A percentile compares a stretch with the other conserved stretches of the same genome.
Conservation (phyloP, 2,113 vertebrate species). For the Chrysochloris asiatica region DNA sequence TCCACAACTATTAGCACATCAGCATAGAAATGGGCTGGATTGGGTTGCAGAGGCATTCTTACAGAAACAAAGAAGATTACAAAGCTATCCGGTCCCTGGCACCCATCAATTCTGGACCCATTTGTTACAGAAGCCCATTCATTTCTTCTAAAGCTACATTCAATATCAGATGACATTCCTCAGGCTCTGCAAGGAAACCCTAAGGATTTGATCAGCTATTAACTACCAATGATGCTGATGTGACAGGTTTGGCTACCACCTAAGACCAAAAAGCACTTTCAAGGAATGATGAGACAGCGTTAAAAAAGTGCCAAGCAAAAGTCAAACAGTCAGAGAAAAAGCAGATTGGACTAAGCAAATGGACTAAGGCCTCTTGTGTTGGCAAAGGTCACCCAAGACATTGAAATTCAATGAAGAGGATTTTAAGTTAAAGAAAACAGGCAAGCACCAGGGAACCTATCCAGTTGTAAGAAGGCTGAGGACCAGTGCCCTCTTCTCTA, state of each 20-base stretch:
- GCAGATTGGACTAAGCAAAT: slow-evolving; percentile 58
- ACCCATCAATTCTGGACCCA: slow-evolving; percentile 63
- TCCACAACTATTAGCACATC: slow-evolving; percentile 76
- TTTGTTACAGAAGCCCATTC: slow-evolving; percentile 71
- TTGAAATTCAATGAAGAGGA: slow-evolving; percentile 77
- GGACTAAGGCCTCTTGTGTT: slow-evolving; percentile 59
- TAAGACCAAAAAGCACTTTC: slow-evolving; percentile 32
- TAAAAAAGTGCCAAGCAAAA: slow-evolving; percentile 41
- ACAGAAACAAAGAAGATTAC: slow-evolving; percentile 75
- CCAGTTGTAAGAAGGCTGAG: slow-evolving; percentile 52
- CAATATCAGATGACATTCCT: slow-evolving; percentile 47
- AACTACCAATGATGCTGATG: slow-evolving; percentile 62
- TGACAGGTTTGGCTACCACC: slow-evolving; percentile 8
- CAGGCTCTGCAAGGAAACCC: slow-evolving; percentile 51
- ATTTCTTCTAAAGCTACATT: slow-evolving; percentile 65
- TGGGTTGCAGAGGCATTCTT: slow-evolving; percentile 71
- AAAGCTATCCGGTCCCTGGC: slow-evolving; percentile 69
- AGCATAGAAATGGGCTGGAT: slow-evolving; percentile 73
- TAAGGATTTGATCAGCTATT: slow-evolving; percentile 65
- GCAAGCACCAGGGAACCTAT: slow-evolving; percentile 67
- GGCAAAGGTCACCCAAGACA: slow-evolving; percentile 74
- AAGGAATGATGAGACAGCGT: slow-evolving; percentile 28
- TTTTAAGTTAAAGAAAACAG: slow-evolving; percentile 72
- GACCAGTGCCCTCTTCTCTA: slow-evolving; percentile 52
- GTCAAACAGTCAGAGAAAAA: slow-evolving; percentile 48